A percentile compares a stretch with the other conserved stretches of the same genome.
phyloP scores from a whole-genome alignment of 2,888 invertebrate species.

The Amblyjoppa proteus region DNA sequence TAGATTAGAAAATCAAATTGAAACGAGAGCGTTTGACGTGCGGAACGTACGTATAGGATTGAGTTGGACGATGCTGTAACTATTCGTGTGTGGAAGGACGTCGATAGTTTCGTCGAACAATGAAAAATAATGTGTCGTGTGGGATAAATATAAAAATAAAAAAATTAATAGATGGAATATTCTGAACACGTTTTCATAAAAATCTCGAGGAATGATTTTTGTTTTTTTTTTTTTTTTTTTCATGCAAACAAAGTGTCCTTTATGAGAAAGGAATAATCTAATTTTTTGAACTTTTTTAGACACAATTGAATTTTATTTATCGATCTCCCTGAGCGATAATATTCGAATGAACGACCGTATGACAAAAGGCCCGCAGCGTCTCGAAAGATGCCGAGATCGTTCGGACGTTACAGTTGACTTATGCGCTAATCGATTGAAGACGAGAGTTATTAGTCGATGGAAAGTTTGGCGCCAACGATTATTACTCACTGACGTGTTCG shows the following conservation, averaged over 20 bases:
- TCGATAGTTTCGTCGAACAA: not conserved
- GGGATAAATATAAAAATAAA: not conserved
- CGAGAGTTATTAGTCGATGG: conserved; percentile 4
- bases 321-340: not conserved
- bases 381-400: not conserved
- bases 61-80: not conserved
- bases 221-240: no score
- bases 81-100: not conserved
- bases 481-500: not conserved
- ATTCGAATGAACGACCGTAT: not conserved
- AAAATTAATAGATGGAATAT: not conserved
- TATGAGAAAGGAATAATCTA: not conserved
- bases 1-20: conserved; percentile 10
- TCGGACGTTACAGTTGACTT: not conserved
- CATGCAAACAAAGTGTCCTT: no score
- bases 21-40: not conserved
- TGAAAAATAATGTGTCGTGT: not conserved
- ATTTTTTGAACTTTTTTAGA: not conserved
- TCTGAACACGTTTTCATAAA: no score
- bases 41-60: not conserved
- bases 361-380: not conserved
- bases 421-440: not conserved
- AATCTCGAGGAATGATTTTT: no score
- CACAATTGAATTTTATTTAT: not conserved
- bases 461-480: conserved; percentile 13